Evolutionary conservation across 2,888 invertebrate species (phyloP), one percentile per base, ranked within the genome.

Genomic region (Cantharis lateralis): DNA sequence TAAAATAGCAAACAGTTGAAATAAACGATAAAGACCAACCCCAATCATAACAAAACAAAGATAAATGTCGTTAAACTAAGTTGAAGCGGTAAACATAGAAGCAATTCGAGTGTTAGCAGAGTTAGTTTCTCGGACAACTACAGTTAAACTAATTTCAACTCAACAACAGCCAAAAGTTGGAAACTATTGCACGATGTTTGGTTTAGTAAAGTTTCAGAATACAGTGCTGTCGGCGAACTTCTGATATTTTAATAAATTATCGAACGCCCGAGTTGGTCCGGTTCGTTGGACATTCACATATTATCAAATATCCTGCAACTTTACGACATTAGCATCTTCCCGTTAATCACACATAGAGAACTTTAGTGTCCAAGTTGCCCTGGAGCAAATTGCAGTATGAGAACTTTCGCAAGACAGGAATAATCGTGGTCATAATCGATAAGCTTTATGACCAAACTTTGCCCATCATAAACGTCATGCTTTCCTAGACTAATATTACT

Each of bases 131-230:
- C 84, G 83, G 82, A 83, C 84, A 85, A 85, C 84, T 84, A 84
- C 82, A 84, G 84, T 85, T 85, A 85, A 85, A 86, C 86, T 86
- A 85, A 86, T 85, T 86, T 84, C 81, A 84, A 85, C 84, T 84
- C 84, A 80, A 81, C 81, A 84, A 84, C 83, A 81, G 83, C 81
- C 83, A 81, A 86, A 86, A 85, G 18, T 86, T 85, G 81, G 81
- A 81, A 86, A 87, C 87, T 87, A 86, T 86, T 87, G 86, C 85
- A 82, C 85, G 84, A 86, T 87, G 86, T 87, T 87, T 86, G 86
- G 85, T 86, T 86, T 86, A 80, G 78, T 78, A 85, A 85, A 84
- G 85, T 86, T 85, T 84, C 82, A 82, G 84, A 84, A 85, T 82
- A 78, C 77, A 77, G 75, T 77, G 78, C 80, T 79, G 80, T 78